Conservation (phyloP, 2,797 vertebrate species). For the Acanthurus tractus region DNA sequence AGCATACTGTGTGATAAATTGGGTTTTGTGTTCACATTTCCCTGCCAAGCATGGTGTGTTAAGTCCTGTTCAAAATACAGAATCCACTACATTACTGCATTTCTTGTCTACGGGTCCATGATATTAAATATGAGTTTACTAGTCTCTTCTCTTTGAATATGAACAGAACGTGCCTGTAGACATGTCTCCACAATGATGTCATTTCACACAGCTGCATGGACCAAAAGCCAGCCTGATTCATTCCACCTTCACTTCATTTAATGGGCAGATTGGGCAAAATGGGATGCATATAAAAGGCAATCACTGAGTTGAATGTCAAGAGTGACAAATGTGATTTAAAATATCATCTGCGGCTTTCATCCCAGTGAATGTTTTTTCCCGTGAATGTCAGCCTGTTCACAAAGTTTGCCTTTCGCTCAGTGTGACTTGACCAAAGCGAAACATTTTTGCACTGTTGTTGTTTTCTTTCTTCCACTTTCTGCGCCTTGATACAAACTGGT, state of each 20-base stretch:
- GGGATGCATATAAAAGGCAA: constrained; percentile 48
- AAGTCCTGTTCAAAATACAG: constrained; percentile 13
- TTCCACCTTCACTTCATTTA: constrained; percentile 54
- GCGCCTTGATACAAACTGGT: constrained; percentile 51
- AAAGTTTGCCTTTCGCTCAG: constrained; percentile 50
- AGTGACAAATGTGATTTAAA: constrained; percentile 80
- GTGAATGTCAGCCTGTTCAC: constrained; percentile 67
- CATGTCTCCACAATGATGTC: constrained; percentile 35
- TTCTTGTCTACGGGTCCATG: constrained; percentile 12
- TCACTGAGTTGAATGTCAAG: constrained; percentile 72
- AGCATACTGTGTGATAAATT: too few relatives aligned
- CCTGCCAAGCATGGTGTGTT: neutral
- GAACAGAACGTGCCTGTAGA: constrained; percentile 27
- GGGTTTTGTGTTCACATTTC: neutral
- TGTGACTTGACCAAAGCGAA: constrained; percentile 64
- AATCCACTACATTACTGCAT: constrained; percentile 16
- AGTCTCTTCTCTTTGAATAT: constrained; percentile 27
- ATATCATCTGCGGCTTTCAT: constrained; percentile 60
- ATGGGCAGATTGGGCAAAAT: constrained; percentile 51
- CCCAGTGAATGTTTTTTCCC: constrained; percentile 59
- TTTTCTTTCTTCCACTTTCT: constrained; percentile 49
- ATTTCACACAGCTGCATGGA: constrained; percentile 36
- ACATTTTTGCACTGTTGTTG: constrained; percentile 57
- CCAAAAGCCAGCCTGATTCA: constrained; percentile 47
- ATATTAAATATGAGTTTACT: constrained; percentile 24